Base-by-base conservation (phyloP, 2,113 vertebrate genomes). In the Macroglossus sobrinus region DNA sequence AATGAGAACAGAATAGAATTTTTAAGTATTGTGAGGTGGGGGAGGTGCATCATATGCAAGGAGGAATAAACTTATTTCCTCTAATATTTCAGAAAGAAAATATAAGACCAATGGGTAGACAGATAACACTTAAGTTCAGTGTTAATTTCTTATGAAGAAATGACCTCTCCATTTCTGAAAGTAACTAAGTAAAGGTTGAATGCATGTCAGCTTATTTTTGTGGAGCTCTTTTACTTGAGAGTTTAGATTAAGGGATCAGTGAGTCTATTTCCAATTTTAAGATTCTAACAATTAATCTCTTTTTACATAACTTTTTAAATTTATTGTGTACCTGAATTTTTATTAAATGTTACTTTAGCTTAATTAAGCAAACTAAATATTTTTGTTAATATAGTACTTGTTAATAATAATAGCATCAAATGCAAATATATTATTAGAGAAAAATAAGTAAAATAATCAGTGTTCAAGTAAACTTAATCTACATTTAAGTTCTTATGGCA, bases 311-410 rank as follows among this genome's bases (percentile, higher is more conserved):
- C 43, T 35, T 63, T 7, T 85, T 7, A 89, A 59, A 59, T 86
- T 92, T 43, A 59, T 66, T 76, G 26, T 92, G n/a, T 78, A 57
- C 16, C 0, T 89, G 26, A 71, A 81, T 61, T 96, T 96, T 85
- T 43, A 92, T 72, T 35, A 57, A 64, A 53, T 85, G 74, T 53
- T 35, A 75, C 9, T 84, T 81, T 15, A 95, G 18, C 11, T 94
- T 95, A 96, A 84, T 89, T 80, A 85, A 93, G 4, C 28, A 68
- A 55, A 81, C 5, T 82, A 64, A 78, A 45, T 79, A 71, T 72
- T 72, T 91, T 91, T 91, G 43, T 75, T 63, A 79, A 50, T 59
- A 89, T 64, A 38, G 13, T 30, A n/a, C 16, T 14, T 71, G 64
- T 75, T 84, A 87, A 26, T 84, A 89, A 80, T 86, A 76, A 68